Evolutionary conservation across 2,113 vertebrate species (phyloP), one percentile per base, ranked within the genome.

Genomic region (Hippoglossus stenolepis): DNA sequence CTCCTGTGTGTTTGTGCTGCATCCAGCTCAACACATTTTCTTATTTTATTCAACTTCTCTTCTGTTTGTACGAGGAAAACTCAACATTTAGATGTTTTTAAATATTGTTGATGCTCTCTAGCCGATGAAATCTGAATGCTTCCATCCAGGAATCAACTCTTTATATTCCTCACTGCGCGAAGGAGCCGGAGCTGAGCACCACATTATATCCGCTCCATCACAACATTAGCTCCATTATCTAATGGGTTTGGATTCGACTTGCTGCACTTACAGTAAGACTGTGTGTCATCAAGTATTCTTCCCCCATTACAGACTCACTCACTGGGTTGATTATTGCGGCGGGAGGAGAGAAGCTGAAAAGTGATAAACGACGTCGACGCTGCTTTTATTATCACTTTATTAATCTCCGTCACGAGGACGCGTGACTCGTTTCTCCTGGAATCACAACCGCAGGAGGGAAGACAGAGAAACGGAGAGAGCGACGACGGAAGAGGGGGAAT

Each of bases 211-310:
- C 61, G 62, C 68, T 68, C 61, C 77, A 83, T 81, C 68, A 51
- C 70, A 43, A 10, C 66, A 85, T 85, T 57, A 70, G 60, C 65
- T 76, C 71, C 75, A 85, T 89, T 77, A 84, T 79, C 83, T 89
- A 87, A 87, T 85, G 61, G 70, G 51, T 28, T 65, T 79, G 87
- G 83, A 79, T 24, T 6, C 57, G 40, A 75, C 62, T 60, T 5
- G 49, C 35, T 73, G 59, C 83, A 67, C 69, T 77, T 73, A 49
- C 38, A 69, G 66, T 53, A 59, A 56, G 26, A 54, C 62, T 56
- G 68, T 38, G 54, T 59, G 74, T 85, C 78, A 74, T 73, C 61
- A 63, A 56, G 70, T 58, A 43, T 71, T 23, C 21, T 15, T 21
- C 54, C 13, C 13, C 51, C 40, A 66, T 23, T 26, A 56, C 45